phyloP scores from a whole-genome alignment of 1,140 invertebrate genomes.

The Drosophila nasuta region DNA sequence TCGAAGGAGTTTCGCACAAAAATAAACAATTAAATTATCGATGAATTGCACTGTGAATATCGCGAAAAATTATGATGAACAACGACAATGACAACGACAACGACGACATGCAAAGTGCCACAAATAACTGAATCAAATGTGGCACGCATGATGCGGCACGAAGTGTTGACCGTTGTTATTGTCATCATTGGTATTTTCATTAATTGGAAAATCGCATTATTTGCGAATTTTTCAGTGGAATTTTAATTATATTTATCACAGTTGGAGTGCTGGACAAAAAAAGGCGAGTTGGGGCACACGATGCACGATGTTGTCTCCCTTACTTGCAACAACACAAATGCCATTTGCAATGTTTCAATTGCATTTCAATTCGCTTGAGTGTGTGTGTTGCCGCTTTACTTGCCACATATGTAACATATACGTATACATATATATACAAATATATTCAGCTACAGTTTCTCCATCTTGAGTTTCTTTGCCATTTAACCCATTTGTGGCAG shows the following conservation, averaged over 20 bases:
- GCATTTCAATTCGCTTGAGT: constrained; percentile 68
- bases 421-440: too few species aligned
- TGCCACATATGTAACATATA: constrained; percentile 25
- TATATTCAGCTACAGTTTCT: constrained; percentile 29
- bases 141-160: constrained; percentile 1
- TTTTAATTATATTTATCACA: constrained; percentile 32
- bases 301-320: constrained; percentile 2
- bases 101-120: neutral
- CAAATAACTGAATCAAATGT: constrained; percentile 14
- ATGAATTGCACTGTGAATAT: constrained; percentile 4
- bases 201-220: constrained; percentile 54
- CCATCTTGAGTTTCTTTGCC: constrained; percentile 44
- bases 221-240: constrained; percentile 35
- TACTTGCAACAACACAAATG: constrained; percentile 62
- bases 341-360: constrained; percentile 74
- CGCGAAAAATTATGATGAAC: constrained; percentile 1
- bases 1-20: too few species aligned
- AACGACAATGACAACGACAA: constrained; percentile 18
- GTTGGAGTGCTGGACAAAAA: constrained; percentile 1
- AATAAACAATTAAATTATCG: constrained; percentile 6
- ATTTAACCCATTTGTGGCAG: constrained; percentile 61
- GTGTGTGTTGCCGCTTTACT: constrained; percentile 27
- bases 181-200: constrained; percentile 40
- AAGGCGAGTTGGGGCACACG: neutral
- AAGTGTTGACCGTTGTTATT: constrained; percentile 25